phyloP scores from a whole-genome alignment of 1,140 invertebrate genomes.

The Venustaconcha ellipsiformis region DNA sequence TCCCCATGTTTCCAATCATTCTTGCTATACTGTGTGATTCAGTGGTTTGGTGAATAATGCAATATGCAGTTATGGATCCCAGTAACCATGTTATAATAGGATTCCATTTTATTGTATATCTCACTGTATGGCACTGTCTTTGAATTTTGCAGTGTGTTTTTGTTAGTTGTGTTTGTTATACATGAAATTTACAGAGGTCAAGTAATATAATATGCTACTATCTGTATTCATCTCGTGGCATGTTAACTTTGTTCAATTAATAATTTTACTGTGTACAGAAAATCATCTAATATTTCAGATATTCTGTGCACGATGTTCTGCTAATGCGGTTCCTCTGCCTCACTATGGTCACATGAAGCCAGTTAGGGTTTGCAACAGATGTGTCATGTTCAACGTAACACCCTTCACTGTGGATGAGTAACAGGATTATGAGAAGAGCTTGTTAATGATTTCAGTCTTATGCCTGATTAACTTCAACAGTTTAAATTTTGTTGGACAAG shows the following conservation, averaged over 20 bases:
- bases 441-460: too few relatives aligned
- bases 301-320: slow-evolving; percentile 93
- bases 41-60: too few relatives aligned
- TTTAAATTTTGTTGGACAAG: too few relatives aligned
- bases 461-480: too few relatives aligned
- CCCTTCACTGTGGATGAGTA: slow-evolving; percentile 54
- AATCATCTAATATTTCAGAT: slow-evolving; percentile 75
- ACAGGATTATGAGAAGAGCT: too few relatives aligned
- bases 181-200: not conserved
- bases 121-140: not conserved
- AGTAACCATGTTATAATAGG: too few relatives aligned
- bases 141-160: not conserved
- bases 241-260: not conserved
- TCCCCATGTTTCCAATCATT: too few relatives aligned
- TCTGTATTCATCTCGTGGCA: not conserved
- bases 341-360: slow-evolving; percentile 92
- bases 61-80: too few relatives aligned
- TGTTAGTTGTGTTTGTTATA: not conserved
- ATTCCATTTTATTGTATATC: too few relatives aligned
- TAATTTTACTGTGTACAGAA: not conserved
- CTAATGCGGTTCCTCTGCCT: slow-evolving; percentile 91
- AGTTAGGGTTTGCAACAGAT: slow-evolving; percentile 94
- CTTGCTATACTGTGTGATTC: too few relatives aligned
- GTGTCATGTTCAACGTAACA: slow-evolving; percentile 75
- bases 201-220: not conserved